phyloP scores from a whole-genome alignment of 2,888 invertebrate genomes.

The Macaria liturata region DNA sequence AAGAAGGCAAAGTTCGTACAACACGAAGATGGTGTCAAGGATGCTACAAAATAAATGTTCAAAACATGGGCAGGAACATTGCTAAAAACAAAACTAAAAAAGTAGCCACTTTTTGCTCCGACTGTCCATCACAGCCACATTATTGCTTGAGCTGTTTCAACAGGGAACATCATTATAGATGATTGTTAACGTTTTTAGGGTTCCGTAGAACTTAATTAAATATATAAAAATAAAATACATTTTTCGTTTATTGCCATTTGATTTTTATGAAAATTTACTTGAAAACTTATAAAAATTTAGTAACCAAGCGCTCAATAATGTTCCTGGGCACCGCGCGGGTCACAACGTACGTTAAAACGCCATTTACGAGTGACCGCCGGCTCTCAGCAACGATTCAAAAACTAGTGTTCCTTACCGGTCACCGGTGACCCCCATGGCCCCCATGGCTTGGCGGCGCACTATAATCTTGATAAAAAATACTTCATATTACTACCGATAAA shows the following conservation, averaged over 20 bases:
- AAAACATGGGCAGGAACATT: constrained; percentile 39
- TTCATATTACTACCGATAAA: no score
- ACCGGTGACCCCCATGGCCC: constrained; percentile 18
- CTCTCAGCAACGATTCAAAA: constrained; percentile 17
- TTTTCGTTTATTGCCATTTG: constrained; percentile 7
- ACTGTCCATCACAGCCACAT: constrained; percentile 39
- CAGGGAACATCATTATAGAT: constrained; percentile 33
- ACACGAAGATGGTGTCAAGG: constrained; percentile 40
- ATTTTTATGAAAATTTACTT: constrained; percentile 1
- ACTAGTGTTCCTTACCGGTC: constrained; percentile 15
- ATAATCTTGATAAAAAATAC: no score
- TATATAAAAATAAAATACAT: constrained; percentile 1
- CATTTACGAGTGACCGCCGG: constrained; percentile 14
- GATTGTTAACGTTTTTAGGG: constrained; percentile 8
- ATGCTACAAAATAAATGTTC: constrained; percentile 41
- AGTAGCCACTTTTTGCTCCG: constrained; percentile 39
- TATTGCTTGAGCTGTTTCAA: constrained; percentile 40
- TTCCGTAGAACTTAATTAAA: constrained; percentile 3
- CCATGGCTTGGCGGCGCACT: no score
- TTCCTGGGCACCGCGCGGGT: constrained; percentile 21
- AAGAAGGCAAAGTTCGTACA: constrained; percentile 40
- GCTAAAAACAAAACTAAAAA: constrained; percentile 44
- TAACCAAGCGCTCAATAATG: constrained; percentile 13
- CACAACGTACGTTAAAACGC: constrained; percentile 14
- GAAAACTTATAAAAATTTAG: constrained; percentile 12